Conservation (phyloP, 2,888 invertebrate genomes). For the Melinaea menophilus region DNA sequence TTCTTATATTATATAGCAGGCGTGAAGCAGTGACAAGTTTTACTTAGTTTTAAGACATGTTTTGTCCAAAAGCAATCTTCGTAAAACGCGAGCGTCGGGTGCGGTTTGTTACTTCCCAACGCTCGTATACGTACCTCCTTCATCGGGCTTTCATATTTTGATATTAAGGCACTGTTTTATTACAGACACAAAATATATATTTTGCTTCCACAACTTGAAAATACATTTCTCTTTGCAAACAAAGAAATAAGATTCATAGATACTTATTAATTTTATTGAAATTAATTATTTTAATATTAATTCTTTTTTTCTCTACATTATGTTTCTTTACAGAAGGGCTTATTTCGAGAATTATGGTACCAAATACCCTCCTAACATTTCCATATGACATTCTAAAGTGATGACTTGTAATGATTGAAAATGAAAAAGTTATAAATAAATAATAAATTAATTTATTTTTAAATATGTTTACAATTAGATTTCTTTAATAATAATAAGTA, state of each 20-base stretch:
- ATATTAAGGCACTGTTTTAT: slow-evolving; percentile 40
- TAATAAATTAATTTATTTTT: slow-evolving; percentile 8
- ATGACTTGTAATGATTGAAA: too few species aligned
- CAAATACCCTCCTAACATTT: too few species aligned
- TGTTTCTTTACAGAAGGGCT: too few species aligned
- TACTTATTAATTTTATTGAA: too few species aligned
- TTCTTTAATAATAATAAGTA: too few species aligned
- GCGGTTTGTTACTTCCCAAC: slow-evolving; percentile 25
- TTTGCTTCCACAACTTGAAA: not conserved
- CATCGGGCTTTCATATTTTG: slow-evolving; percentile 43
- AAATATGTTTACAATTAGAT: too few species aligned
- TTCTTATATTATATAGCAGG: slow-evolving; percentile 10
- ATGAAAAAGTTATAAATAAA: slow-evolving; percentile 6
- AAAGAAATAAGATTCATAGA: too few species aligned
- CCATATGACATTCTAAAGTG: too few species aligned
- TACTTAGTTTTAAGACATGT: slow-evolving; percentile 28
- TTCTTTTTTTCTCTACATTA: too few species aligned
- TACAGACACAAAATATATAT: slow-evolving; percentile 16
- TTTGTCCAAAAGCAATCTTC: slow-evolving; percentile 58
- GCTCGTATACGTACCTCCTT: slow-evolving; percentile 30
- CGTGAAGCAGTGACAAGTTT: slow-evolving; percentile 24
- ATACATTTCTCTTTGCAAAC: too few species aligned
- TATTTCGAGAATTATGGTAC: too few species aligned
- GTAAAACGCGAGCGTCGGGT: slow-evolving; percentile 53
- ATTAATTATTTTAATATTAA: too few species aligned